Evolutionary conservation across 2,113 vertebrate genomes (phyloP), one percentile per base, ranked within the genome.

Genomic region (Pluvianellus socialis): DNA sequence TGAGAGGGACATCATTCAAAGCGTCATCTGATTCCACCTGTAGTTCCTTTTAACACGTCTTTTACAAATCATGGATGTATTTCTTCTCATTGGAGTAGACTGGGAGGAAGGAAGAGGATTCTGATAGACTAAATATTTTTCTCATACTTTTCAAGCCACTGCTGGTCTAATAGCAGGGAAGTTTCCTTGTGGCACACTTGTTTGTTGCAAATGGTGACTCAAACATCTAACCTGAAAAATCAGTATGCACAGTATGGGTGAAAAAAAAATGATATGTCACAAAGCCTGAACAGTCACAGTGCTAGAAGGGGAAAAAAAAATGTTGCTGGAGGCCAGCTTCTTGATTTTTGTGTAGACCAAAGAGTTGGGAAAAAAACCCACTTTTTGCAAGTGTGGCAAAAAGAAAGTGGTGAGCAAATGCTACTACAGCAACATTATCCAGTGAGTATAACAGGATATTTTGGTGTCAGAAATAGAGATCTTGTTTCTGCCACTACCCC

Each of bases 291-390:
- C 9, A 44, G 28, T 19, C 40, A 62, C 26, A 22, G 15, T 8
- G 38, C 52, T 24, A 53, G 38, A 79, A 15, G 24, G 16, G 10
- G 30, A n/a, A 59, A 59, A n/a, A 33, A 10, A 26, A 56, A 19
- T 2, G 15, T 30, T 35, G 68, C 30, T 44, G 32, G 21, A 87
- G 40, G 42, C 30, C 49, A 62, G 30, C 26, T 42, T 63, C 76
- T 56, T 44, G 32, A 50, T 35, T 62, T 62, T 75, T 27, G 30
- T n/a, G 32, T 7, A 75, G 18, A 26, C 17, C 53, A 62, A 81
- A 80, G 21, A 55, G 30, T 15, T 75, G 32, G 47, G 18, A 59
- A n/a, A 47, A 19, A 2, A 16, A 4, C 0, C 0, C 44, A 42
- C 49, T n/a, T 47, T 70, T 56, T 65, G 26, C 38, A 67, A n/a